These are phyloP conservation scores for Phataginus tricuspis DNA, from an alignment of 2,797 vertebrate species.

Conservation along the genomic window DNA sequence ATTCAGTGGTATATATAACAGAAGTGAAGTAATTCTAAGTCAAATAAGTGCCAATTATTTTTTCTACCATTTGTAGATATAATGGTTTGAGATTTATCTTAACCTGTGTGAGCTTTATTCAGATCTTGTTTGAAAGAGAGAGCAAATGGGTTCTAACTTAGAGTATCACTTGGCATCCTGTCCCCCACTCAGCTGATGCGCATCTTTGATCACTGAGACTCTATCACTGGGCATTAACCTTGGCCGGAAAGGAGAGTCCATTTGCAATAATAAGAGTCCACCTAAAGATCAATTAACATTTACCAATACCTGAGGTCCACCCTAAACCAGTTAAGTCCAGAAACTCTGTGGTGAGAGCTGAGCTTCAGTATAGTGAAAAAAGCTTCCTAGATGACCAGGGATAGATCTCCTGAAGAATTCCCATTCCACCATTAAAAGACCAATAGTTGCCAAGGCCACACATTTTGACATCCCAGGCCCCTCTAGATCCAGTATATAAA, in stretches of 20 bases:
- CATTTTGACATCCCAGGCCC: neutral
- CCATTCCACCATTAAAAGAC: neutral
- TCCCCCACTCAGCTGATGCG: neutral
- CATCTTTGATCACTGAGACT: neutral
- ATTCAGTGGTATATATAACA: neutral
- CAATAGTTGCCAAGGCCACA: neutral
- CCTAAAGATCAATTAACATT: neutral
- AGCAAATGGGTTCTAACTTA: neutral
- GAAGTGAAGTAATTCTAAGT: neutral
- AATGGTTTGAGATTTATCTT: neutral
- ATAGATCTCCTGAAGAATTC: neutral
- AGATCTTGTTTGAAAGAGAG: neutral
- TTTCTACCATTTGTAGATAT: neutral
- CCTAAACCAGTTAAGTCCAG: neutral
- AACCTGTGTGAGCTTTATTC: neutral
- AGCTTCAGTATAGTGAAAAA: neutral
- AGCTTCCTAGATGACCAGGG: neutral
- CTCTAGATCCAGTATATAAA: conserved; percentile 12
- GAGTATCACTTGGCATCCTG: neutral
- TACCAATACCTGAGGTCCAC: neutral
- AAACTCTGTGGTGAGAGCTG: neutral
- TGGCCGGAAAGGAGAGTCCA: neutral
- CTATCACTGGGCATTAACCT: neutral
- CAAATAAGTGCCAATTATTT: neutral
- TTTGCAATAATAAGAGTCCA: neutral